These are phyloP conservation scores for Bombyx mandarina DNA, from an alignment of 1,140 invertebrate genomes.

Conservation along the genomic window DNA sequence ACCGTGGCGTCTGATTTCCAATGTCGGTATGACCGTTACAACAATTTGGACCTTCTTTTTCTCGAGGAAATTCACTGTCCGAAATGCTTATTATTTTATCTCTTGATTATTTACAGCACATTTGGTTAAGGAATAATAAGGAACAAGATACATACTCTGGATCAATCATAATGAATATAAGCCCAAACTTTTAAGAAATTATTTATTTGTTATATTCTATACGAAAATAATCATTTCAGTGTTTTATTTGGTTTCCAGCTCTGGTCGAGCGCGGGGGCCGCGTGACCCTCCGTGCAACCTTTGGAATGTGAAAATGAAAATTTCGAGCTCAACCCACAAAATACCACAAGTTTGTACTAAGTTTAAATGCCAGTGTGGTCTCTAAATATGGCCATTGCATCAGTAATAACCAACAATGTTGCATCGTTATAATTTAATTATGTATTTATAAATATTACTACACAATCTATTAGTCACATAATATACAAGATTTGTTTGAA, in stretches of 20 bases:
- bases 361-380: slow-evolving; percentile 21
- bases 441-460: slow-evolving; percentile 54
- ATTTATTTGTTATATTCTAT: slow-evolving; percentile 32
- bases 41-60: no score
- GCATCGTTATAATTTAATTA: slow-evolving; percentile 39
- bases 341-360: slow-evolving; percentile 30
- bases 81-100: no score
- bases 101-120: no score
- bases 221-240: slow-evolving; percentile 51
- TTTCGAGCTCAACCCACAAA: slow-evolving; percentile 19
- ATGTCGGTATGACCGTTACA: no score
- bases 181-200: slow-evolving; percentile 7
- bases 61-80: no score
- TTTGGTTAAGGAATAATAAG: no score
- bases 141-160: no score
- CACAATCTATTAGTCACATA: slow-evolving; percentile 30
- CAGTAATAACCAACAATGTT: slow-evolving; percentile 29
- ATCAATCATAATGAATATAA: no score
- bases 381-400: slow-evolving; percentile 21
- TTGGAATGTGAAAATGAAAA: slow-evolving; percentile 49
- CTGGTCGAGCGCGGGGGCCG: slow-evolving; percentile 32
- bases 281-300: slow-evolving; percentile 26
- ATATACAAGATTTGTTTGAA: slow-evolving; percentile 29
- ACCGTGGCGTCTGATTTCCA: no score
- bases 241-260: slow-evolving; percentile 58